Evolutionary conservation across 2,113 vertebrate genomes (phyloP).

Genomic region (Psittacula cyanocephala): DNA sequence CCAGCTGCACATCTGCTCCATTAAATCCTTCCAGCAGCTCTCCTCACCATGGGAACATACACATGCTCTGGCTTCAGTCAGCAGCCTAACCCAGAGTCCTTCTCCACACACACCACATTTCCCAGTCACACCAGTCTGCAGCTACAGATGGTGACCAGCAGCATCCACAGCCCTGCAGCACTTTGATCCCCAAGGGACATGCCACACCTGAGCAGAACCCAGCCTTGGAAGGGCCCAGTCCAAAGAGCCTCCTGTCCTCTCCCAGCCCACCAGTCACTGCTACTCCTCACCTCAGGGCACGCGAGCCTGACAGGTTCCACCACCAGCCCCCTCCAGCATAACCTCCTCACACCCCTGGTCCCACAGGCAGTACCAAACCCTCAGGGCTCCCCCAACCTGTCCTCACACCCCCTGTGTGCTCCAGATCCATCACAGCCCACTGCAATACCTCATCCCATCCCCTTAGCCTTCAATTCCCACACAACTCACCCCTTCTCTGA

Average conservation of each 20-base stretch:
- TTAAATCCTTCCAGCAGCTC: not conserved
- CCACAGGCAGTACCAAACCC: not conserved
- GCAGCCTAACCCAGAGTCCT: not conserved
- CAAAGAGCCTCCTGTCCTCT: not conserved
- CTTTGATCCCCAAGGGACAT: fast-evolving
- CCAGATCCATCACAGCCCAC: not conserved
- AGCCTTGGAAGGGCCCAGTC: not conserved
- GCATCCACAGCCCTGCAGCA: not conserved
- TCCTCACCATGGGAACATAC: not conserved
- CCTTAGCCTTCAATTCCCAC: not conserved
- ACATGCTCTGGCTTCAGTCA: not conserved
- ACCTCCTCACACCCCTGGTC: fast-evolving
- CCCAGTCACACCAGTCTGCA: not conserved
- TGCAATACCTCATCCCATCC: fast-evolving
- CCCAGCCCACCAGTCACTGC: not conserved
- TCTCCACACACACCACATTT: fast-evolving
- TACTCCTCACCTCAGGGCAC: fast-evolving
- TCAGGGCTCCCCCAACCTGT: too few species aligned
- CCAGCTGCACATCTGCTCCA: not conserved
- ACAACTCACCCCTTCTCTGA: fast-evolving
- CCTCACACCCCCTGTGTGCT: fast-evolving
- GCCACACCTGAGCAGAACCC: not conserved
- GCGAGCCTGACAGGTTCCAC: fast-evolving
- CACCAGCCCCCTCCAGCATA: not conserved
- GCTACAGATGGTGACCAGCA: not conserved